Conservation (phyloP, 2,888 invertebrate species). For the Tolmerus cingulatus region DNA sequence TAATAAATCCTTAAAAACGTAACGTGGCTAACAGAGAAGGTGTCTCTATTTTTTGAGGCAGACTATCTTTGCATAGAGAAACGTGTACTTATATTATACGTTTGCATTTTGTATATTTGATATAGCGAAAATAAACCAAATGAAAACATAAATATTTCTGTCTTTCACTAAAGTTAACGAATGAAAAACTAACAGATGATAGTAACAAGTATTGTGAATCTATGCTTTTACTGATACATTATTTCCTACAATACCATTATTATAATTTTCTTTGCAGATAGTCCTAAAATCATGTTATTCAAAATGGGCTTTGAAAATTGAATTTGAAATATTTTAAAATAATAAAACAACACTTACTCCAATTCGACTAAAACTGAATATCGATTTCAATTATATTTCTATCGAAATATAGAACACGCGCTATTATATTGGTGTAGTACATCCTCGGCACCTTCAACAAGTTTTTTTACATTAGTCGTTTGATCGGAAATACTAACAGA, state of each 20-base stretch:
- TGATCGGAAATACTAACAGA: background rate
- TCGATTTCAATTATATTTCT: no score
- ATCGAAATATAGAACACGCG: no score
- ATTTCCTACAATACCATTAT: no score
- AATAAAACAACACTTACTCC: no score
- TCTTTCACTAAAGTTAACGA: background rate
- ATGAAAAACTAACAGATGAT: background rate
- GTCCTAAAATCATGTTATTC: no score
- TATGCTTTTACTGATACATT: no score
- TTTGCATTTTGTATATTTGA: slow-evolving; percentile 13
- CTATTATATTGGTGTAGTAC: no score
- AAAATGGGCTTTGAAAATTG: no score
- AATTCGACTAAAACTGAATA: no score
- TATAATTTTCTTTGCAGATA: no score
- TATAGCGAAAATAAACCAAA: background rate
- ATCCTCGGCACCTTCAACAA: no score
- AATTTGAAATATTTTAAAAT: no score
- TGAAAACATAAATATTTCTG: background rate
- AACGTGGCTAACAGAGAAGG: background rate
- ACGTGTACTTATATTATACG: background rate
- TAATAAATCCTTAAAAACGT: background rate
- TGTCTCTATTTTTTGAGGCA: background rate
- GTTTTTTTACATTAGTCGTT: background rate
- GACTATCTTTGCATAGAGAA: background rate
- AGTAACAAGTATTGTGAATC: background rate